A percentile compares a stretch with the other conserved stretches of the same genome.
phyloP scores from a whole-genome alignment of 2,113 vertebrate species.

The Rhabdornis inornatus region DNA sequence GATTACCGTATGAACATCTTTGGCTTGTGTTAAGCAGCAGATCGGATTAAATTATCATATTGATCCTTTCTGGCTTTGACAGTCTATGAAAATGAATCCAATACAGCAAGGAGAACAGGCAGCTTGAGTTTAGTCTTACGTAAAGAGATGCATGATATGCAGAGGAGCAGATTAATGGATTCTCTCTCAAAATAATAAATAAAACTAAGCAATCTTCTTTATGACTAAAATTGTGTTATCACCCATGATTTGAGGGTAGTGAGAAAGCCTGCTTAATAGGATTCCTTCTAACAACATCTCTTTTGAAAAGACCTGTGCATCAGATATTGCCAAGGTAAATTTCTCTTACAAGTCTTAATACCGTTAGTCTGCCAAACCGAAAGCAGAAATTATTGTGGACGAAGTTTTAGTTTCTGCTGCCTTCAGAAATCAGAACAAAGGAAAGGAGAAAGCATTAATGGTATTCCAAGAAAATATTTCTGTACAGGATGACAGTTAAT shows the following conservation, averaged over 20 bases:
- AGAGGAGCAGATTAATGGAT: conserved; percentile 18
- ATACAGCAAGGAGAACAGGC: not conserved
- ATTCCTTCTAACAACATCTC: conserved; percentile 59
- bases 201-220: conserved; percentile 35
- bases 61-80: conserved; percentile 42
- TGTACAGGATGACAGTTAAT: conserved; percentile 66
- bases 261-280: conserved; percentile 38
- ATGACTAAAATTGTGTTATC: conserved; percentile 43
- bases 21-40: conserved; percentile 24
- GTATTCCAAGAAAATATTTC: conserved; percentile 74
- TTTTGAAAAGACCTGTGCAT: conserved; percentile 41
- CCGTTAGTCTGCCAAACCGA: conserved; percentile 59
- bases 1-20: not conserved
- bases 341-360: conserved; percentile 59
- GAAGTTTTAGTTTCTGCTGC: conserved; percentile 64
- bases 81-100: conserved; percentile 24
- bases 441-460: conserved; percentile 63
- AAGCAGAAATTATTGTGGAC: conserved; percentile 71
- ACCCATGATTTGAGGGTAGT: conserved; percentile 31
- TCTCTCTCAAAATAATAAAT: conserved; percentile 30
- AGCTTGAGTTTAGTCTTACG: not conserved
- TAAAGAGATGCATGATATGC: not conserved
- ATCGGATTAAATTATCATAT: conserved; percentile 54
- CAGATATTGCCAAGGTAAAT: conserved; percentile 69
- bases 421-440: conserved; percentile 72